A percentile compares a stretch with the other conserved stretches of the same genome.
Conservation (phyloP, 1,140 invertebrate genomes). For the Sitodiplosis mosellana region DNA sequence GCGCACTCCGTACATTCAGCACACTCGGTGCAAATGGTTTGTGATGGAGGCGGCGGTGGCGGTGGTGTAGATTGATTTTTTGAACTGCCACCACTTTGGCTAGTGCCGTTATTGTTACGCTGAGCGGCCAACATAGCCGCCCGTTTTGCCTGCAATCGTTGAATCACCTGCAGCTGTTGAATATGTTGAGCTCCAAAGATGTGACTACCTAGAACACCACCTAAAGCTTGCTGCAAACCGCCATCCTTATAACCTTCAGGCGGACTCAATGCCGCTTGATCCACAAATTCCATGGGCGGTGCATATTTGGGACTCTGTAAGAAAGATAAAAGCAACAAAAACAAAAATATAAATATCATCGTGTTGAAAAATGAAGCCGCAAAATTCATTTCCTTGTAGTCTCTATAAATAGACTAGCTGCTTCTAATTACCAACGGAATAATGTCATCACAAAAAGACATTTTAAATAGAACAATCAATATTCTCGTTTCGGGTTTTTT, state of each 20-base stretch:
- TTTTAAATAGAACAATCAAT: no score
- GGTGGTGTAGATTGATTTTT: neutral
- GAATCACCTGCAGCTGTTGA: constrained; percentile 32
- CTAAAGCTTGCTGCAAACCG: constrained; percentile 31
- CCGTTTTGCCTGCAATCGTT: constrained; percentile 30
- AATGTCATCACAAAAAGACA: no score
- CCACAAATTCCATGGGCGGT: constrained; percentile 41
- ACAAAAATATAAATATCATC: neutral
- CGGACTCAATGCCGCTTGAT: constrained; percentile 63
- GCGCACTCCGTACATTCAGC: constrained; percentile 24
- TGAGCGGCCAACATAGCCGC: constrained; percentile 23
- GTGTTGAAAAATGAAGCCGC: neutral
- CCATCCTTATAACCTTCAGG: constrained; percentile 71
- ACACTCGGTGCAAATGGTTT: constrained; percentile 22
- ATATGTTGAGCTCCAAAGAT: constrained; percentile 38
- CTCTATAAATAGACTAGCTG: no score
- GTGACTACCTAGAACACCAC: constrained; percentile 34
- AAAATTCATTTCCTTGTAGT: no score
- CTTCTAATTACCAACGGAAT: no score
- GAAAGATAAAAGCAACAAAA: neutral
- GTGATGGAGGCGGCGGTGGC: constrained; percentile 9
- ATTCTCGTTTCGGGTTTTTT: no score
- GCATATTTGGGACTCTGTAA: constrained; percentile 31
- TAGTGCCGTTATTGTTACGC: constrained; percentile 4
- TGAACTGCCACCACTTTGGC: constrained; percentile 2